A percentile compares a stretch with the other conserved stretches of the same genome.
Evolutionary conservation across 2,888 invertebrate genomes (phyloP).

Genomic region (Eupithecia dodoneata): DNA sequence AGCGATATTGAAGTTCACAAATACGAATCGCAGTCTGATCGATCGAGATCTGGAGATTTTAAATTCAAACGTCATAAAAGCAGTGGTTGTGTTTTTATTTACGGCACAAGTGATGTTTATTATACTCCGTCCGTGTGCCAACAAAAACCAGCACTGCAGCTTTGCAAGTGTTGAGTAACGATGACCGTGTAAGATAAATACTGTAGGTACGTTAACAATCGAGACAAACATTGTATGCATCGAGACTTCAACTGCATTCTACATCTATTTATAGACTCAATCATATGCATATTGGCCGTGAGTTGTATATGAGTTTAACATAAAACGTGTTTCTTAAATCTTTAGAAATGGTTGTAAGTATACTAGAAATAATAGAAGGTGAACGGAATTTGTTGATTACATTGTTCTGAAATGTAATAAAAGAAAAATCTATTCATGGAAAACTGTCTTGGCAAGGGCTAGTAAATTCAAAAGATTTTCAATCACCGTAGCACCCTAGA

Average conservation of each 20-base stretch:
- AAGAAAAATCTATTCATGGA: too few species aligned
- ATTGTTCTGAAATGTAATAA: neutral
- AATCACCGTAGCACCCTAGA: constrained; percentile 3
- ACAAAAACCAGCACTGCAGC: constrained; percentile 35
- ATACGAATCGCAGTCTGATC: constrained; percentile 5
- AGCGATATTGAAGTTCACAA: constrained; percentile 19
- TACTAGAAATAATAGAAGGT: neutral
- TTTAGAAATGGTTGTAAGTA: neutral
- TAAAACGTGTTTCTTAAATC: neutral
- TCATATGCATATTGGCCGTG: neutral
- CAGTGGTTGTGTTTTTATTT: constrained; percentile 34
- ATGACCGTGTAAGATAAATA: constrained; percentile 38
- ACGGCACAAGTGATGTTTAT: constrained; percentile 33
- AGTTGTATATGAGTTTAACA: neutral
- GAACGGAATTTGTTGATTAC: neutral
- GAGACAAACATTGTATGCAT: constrained; percentile 2
- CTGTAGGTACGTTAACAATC: constrained; percentile 26
- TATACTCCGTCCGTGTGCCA: constrained; percentile 27
- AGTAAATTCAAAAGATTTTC: neutral
- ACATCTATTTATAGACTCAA: neutral
- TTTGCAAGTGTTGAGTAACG: constrained; percentile 38
- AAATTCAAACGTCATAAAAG: constrained; percentile 20
- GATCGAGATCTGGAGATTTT: constrained; percentile 18
- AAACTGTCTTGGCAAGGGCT: too few species aligned
- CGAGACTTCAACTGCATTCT: neutral